Conservation (phyloP, 2,888 invertebrate genomes). For the Dugesia japonica region DNA sequence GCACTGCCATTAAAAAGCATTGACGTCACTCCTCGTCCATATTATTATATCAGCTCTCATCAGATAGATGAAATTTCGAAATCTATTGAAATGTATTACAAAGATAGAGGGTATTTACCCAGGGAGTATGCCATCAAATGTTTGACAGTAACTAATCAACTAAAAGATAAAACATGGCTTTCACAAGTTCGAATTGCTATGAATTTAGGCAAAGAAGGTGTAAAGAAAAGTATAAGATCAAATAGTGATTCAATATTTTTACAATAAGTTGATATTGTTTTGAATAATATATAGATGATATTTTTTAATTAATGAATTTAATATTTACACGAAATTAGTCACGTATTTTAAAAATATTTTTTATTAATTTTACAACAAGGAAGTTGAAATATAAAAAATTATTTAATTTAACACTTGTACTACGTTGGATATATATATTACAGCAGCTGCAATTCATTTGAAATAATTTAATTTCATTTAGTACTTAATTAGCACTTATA, state of each 20-base stretch:
- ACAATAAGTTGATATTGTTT: not conserved
- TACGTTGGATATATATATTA: too few species aligned
- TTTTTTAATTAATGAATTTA: not conserved
- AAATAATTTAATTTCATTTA: too few species aligned
- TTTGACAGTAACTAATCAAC: slow-evolving; percentile 44
- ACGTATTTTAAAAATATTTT: too few species aligned
- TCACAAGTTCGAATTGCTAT: slow-evolving; percentile 44
- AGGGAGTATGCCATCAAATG: slow-evolving; percentile 44
- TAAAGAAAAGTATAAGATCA: slow-evolving; percentile 37
- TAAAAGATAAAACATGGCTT: slow-evolving; percentile 46
- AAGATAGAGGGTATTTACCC: slow-evolving; percentile 41
- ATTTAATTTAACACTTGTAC: too few species aligned
- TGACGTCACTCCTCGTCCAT: slow-evolving; percentile 41
- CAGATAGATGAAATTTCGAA: slow-evolving; percentile 39
- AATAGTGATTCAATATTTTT: slow-evolving; percentile 9
- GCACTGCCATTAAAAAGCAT: slow-evolving; percentile 41
- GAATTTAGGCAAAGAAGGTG: slow-evolving; percentile 40
- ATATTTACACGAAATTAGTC: not conserved
- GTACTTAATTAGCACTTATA: too few species aligned
- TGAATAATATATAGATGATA: not conserved
- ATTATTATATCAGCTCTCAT: slow-evolving; percentile 37
- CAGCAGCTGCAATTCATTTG: too few species aligned
- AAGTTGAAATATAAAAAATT: too few species aligned
- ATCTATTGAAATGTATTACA: slow-evolving; percentile 39
- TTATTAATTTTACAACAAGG: too few species aligned